Evolutionary conservation across 2,797 vertebrate species (phyloP).

Genomic region (Siniperca undulata): DNA sequence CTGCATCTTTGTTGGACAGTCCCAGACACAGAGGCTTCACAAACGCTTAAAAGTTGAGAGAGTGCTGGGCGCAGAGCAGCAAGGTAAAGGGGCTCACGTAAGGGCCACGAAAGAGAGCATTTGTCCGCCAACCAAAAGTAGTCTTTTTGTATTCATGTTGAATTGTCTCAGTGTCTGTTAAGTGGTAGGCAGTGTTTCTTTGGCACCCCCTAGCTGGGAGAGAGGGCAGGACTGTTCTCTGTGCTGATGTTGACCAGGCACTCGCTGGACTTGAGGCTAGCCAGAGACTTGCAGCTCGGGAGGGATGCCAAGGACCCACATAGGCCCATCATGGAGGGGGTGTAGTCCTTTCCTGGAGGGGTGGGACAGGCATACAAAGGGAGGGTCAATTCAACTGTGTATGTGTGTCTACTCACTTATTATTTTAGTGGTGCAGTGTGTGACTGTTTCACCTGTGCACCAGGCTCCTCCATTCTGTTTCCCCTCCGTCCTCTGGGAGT

Average conservation of each 20-base stretch:
- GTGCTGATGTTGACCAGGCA: slow-evolving; percentile 97
- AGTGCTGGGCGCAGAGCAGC: slow-evolving; percentile 51
- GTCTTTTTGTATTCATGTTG: slow-evolving; percentile 47
- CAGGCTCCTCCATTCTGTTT: slow-evolving; percentile 93
- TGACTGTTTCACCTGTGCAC: slow-evolving; percentile 87
- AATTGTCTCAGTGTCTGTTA: slow-evolving; percentile 65
- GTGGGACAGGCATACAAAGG: slow-evolving; percentile 31
- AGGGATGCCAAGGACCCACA: slow-evolving; percentile 96
- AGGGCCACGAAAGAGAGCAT: slow-evolving; percentile 41
- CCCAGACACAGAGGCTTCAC: slow-evolving; percentile 53
- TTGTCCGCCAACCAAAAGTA: slow-evolving; percentile 42
- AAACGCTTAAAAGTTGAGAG: slow-evolving; percentile 46
- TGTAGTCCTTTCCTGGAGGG: slow-evolving; percentile 92
- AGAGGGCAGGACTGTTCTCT: slow-evolving; percentile 93
- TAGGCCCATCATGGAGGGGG: slow-evolving; percentile 95
- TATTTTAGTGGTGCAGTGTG: not conserved
- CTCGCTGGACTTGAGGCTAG: slow-evolving; percentile 97
- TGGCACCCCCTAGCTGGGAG: slow-evolving; percentile 91
- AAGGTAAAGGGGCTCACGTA: slow-evolving; percentile 64
- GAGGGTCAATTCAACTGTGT: not conserved
- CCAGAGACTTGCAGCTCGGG: slow-evolving; percentile 96
- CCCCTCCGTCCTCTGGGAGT: slow-evolving; percentile 88
- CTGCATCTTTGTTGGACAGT: slow-evolving; percentile 59
- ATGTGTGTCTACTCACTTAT: not conserved
- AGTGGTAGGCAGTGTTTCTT: slow-evolving; percentile 66